A percentile compares a stretch with the other conserved stretches of the same genome.
These are phyloP conservation scores for Rambutsinella grinnellia DNA, from an alignment of 2,888 invertebrate species.

Conservation along the genomic window DNA sequence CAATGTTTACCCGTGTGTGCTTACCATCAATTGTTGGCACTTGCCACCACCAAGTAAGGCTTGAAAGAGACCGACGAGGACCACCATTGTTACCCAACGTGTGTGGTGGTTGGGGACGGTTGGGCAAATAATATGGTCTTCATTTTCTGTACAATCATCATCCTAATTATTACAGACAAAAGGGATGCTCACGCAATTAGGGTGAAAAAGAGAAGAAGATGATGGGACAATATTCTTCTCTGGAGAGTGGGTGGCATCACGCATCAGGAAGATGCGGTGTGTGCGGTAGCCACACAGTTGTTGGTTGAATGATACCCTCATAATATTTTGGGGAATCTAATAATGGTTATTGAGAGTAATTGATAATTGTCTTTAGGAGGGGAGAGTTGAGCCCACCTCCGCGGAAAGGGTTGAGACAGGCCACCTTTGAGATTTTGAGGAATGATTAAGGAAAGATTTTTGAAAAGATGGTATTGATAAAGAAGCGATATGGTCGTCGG, in stretches of 20 bases:
- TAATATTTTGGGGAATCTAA: too few species aligned
- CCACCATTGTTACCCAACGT: background rate
- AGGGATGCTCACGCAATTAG: constrained; percentile 10
- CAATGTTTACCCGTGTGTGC: too few species aligned
- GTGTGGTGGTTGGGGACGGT: constrained; percentile 1
- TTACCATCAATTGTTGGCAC: too few species aligned
- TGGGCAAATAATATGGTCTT: background rate
- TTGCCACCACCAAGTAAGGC: too few species aligned
- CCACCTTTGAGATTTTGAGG: constrained; percentile 16
- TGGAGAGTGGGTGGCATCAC: constrained; percentile 20
- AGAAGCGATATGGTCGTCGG: constrained; percentile 7
- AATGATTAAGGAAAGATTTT: background rate
- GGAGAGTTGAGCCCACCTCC: background rate
- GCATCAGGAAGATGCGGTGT: constrained; percentile 12
- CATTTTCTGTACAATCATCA: background rate
- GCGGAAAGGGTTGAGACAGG: background rate
- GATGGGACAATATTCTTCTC: constrained; percentile 3
- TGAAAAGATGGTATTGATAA: background rate
- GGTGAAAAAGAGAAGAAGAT: too few species aligned
- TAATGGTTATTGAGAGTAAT: constrained; percentile 28
- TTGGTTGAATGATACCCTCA: too few species aligned
- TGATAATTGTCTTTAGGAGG: constrained; percentile 34
- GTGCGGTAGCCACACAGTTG: constrained; percentile 18
- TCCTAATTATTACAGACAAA: background rate
- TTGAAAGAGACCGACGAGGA: too few species aligned